Base-by-base conservation (phyloP, 1,140 invertebrate species). In the Dreissena polymorpha region DNA sequence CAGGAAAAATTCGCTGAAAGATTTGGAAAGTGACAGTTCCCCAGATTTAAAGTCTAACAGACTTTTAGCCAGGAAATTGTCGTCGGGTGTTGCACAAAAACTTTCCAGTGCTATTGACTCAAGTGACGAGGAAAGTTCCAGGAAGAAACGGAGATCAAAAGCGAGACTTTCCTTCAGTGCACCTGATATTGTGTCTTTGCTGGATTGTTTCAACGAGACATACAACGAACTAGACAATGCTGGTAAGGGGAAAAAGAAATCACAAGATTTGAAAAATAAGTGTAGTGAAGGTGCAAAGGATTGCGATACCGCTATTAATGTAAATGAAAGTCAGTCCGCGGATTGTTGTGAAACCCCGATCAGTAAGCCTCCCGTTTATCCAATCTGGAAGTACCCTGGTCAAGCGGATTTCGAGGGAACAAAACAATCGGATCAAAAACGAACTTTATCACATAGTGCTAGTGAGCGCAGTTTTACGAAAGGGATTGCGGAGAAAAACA, bases 81-180 rank as follows among this genome's bases (percentile, higher is more conserved):
- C 84, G 10, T 80, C 71, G 64, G 86, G 87, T 89, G 23, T 86
- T 87, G 13, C 83, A 82, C n/a, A n/a, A n/a, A 74, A 88, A 82
- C 77, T 65, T 90, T 89, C 49, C 77, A 87, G 29, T 89, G 89
- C 71, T 89, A 85, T 67, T 60, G 57, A 60, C 57, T 88, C 90
- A 12, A 89, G 89, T 84, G 89, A 89, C 29, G 84, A 86, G 16
- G 86, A 90, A 29, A 84, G 87, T 55, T 85, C 87, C 18, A 49
- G 68, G 23, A 73, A 51, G 21, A 60, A 60, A 60, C 16, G 21
- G 53, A 67, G 63, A 18, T 80, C 74, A 49, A 78, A 67, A 53
- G 55, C 85, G 10, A 78, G 70, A 60, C 84, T 82, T 65, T 87
- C 86, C 21, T 68, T 70, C 10, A 88, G 87, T 83, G 85, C 83